Conservation (phyloP, 2,888 invertebrate genomes). For the Sturmia bella region DNA sequence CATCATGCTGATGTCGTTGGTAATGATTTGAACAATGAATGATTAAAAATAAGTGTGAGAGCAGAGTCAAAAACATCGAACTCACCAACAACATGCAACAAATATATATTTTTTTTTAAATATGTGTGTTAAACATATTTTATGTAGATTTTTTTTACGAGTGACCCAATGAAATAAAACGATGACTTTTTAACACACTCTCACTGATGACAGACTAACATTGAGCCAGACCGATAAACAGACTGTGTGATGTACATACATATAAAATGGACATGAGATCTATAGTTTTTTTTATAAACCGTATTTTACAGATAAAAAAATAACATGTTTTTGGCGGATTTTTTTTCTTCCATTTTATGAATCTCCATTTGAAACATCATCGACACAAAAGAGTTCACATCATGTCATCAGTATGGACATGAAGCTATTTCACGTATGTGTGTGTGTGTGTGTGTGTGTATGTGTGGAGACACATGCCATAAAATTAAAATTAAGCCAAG, state of each 20-base stretch:
- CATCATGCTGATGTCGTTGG: constrained; percentile 41
- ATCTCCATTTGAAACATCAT: constrained; percentile 50
- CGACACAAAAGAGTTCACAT: constrained; percentile 65
- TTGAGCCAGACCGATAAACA: constrained; percentile 29
- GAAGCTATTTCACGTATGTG: neutral
- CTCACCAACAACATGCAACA: constrained; percentile 32
- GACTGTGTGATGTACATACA: constrained; percentile 20
- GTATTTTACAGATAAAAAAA: constrained; percentile 50
- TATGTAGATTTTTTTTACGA: constrained; percentile 65
- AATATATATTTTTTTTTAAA: constrained; percentile 39
- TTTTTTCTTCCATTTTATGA: constrained; percentile 33
- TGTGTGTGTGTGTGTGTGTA: neutral
- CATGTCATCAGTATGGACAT: constrained; percentile 40
- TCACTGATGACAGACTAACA: constrained; percentile 50
- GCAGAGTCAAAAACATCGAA: constrained; percentile 37
- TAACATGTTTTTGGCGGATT: constrained; percentile 26
- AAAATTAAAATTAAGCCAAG: constrained; percentile 24
- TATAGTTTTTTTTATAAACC: constrained; percentile 58
- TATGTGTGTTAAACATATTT: constrained; percentile 36
- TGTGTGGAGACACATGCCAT: constrained; percentile 1
- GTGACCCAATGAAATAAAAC: constrained; percentile 78
- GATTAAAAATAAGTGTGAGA: constrained; percentile 67
- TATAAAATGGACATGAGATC: constrained; percentile 46
- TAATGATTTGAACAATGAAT: constrained; percentile 66
- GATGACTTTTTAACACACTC: constrained; percentile 70